Percentiles rank a stretch among this genome's conserved stretches.
Conservation (phyloP, 1,140 invertebrate species). For the Ceratosolen fusciceps region DNA sequence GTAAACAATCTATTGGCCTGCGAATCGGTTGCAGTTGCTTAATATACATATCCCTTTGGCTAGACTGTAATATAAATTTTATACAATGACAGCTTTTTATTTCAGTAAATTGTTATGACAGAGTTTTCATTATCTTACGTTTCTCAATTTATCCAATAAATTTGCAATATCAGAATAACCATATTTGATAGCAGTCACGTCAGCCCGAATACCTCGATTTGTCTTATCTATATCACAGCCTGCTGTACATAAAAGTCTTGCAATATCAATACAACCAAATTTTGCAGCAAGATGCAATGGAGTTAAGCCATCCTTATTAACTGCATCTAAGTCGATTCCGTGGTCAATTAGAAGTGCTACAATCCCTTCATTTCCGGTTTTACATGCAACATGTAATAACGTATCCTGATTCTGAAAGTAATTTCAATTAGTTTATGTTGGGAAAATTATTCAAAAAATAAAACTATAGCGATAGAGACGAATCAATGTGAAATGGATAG, state of each 20-base stretch:
- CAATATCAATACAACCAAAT: conserved; percentile 82
- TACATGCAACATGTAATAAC: conserved; percentile 82
- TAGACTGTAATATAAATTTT: conserved; percentile 53
- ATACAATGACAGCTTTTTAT: background rate
- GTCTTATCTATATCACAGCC: conserved; percentile 79
- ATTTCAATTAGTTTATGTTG: background rate
- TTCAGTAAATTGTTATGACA: background rate
- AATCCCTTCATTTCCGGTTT: conserved; percentile 78
- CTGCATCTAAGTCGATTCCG: conserved; percentile 80
- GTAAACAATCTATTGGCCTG: conserved; percentile 78
- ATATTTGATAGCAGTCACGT: conserved; percentile 86
- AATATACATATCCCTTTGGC: conserved; percentile 77
- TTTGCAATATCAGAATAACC: conserved; percentile 83
- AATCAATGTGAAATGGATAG: conserved; percentile 19
- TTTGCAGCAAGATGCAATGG: conserved; percentile 84
- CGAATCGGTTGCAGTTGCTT: conserved; percentile 79
- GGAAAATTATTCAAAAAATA: background rate
- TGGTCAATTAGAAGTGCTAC: conserved; percentile 83
- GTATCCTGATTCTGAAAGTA: conserved; percentile 79
- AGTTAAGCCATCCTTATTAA: conserved; percentile 78
- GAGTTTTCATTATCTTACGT: conserved; percentile 69
- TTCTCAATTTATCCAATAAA: conserved; percentile 80
- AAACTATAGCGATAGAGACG: background rate
- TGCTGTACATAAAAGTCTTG: conserved; percentile 81
- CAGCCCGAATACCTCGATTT: conserved; percentile 82